A percentile compares a stretch with the other conserved stretches of the same genome.
These are phyloP conservation scores for Alethe castanea DNA, from an alignment of 2,113 vertebrate species.

Conservation along the genomic window DNA sequence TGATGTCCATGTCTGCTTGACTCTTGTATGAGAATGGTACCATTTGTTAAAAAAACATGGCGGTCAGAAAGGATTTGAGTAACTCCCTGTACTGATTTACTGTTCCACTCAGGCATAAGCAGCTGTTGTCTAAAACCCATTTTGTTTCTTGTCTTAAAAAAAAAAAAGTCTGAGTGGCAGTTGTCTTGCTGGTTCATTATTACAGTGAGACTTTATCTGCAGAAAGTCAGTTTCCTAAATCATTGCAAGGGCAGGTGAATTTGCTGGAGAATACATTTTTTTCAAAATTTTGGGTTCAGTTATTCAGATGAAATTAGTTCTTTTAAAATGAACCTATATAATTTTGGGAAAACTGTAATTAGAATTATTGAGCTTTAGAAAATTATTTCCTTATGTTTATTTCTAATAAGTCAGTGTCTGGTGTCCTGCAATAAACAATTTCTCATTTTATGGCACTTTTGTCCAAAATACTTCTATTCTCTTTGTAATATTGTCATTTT, in stretches of 20 bases:
- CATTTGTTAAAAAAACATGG: background rate
- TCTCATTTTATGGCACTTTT: background rate
- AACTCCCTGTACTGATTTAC: background rate
- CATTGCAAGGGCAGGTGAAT: background rate
- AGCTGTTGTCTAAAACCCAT: background rate
- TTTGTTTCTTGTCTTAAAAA: background rate
- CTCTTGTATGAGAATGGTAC: background rate
- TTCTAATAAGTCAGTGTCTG: background rate
- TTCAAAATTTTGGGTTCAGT: background rate
- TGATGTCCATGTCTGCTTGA: background rate
- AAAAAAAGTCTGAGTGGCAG: background rate
- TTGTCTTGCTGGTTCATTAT: background rate
- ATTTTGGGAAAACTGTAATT: background rate
- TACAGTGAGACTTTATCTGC: background rate
- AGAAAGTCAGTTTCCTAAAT: background rate
- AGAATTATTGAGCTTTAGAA: background rate
- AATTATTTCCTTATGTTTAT: background rate
- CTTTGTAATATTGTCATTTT: background rate
- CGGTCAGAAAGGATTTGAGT: background rate
- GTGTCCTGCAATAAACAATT: background rate
- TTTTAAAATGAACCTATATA: background rate
- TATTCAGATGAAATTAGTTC: background rate
- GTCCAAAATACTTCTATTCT: background rate
- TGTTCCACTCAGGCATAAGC: background rate
- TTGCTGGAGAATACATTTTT: background rate